phyloP scores from a whole-genome alignment of 2,888 invertebrate species.

The Prenolepis imparis region DNA sequence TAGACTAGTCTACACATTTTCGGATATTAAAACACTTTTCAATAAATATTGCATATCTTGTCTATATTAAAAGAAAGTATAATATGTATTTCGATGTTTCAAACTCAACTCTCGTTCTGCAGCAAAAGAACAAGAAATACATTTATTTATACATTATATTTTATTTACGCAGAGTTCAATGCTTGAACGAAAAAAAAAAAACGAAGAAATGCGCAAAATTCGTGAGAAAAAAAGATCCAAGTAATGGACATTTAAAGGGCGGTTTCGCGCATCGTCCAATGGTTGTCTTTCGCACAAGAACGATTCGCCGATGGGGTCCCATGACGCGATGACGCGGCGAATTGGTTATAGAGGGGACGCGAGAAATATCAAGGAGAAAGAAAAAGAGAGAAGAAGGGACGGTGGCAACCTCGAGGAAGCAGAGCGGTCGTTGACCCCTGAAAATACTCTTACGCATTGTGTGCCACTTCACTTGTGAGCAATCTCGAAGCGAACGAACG shows the following conservation, averaged over 20 bases:
- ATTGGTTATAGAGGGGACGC: constrained; percentile 16
- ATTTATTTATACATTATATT: constrained; percentile 8
- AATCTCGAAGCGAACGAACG: constrained; percentile 74
- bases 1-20: neutral
- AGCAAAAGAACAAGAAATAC: neutral
- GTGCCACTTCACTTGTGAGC: constrained; percentile 82
- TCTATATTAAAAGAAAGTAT: neutral
- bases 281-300: constrained; percentile 69
- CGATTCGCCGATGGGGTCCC: constrained; percentile 64
- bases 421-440: constrained; percentile 84
- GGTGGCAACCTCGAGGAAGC: constrained; percentile 78
- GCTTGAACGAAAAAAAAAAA: constrained; percentile 18
- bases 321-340: constrained; percentile 51
- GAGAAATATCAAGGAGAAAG: constrained; percentile 35
- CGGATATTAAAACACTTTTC: neutral
- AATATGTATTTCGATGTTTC: neutral
- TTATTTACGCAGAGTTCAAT: neutral
- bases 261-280: constrained; percentile 48
- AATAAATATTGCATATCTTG: neutral
- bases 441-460: constrained; percentile 86
- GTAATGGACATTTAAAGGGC: constrained; percentile 27
- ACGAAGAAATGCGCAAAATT: constrained; percentile 7
- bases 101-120: neutral
- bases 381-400: constrained; percentile 25
- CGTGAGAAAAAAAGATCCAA: constrained; percentile 27